Percentiles rank a stretch among this genome's conserved stretches.
Conservation (phyloP, 2,797 vertebrate genomes). For the Megaceryle alcyon region DNA sequence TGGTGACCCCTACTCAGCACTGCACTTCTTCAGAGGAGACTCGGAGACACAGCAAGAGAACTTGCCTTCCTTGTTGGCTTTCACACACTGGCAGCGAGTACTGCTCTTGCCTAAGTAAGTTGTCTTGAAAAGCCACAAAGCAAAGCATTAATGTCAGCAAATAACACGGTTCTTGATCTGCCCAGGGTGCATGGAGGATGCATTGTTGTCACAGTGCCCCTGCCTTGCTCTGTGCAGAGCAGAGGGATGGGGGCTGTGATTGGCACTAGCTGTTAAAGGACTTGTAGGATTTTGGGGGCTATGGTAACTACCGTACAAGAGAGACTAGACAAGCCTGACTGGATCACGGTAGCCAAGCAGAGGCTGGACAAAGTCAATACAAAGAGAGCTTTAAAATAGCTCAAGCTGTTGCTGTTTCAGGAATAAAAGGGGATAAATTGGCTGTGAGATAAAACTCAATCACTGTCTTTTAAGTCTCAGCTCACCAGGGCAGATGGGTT, state of each 20-base stretch:
- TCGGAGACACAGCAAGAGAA: not conserved
- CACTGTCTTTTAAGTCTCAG: not conserved
- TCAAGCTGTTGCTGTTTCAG: not conserved
- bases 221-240: not conserved
- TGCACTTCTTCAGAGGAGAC: not conserved
- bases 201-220: accelerated
- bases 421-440: not conserved
- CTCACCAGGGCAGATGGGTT: not conserved
- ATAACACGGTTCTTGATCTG: not conserved
- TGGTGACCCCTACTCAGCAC: not conserved
- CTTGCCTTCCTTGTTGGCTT: not conserved
- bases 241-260: not conserved
- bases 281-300: not conserved
- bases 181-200: not conserved
- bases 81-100: not conserved
- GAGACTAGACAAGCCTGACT: not conserved
- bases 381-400: not conserved
- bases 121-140: not conserved
- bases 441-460: not conserved
- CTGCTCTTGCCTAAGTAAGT: not conserved
- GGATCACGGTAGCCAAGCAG: not conserved
- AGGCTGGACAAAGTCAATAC: not conserved
- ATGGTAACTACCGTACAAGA: not conserved
- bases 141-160: not conserved
- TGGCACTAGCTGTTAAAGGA: not conserved